Evolutionary conservation across 2,888 invertebrate genomes (phyloP).

Genomic region (Sisyra terminalis): DNA sequence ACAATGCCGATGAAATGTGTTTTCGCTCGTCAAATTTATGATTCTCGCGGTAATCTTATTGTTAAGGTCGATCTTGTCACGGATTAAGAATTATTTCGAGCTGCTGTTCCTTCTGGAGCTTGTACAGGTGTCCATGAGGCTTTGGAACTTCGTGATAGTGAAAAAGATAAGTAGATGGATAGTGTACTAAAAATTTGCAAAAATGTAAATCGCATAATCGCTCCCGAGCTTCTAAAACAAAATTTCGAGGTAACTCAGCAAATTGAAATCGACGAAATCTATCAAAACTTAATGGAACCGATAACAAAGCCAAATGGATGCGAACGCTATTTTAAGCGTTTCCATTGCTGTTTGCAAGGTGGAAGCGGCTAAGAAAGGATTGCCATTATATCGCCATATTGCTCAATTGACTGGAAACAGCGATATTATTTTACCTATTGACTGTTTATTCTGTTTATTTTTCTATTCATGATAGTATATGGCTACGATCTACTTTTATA

Average conservation of each 20-base stretch:
- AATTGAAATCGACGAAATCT: conserved; percentile 70
- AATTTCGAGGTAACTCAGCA: conserved; percentile 82
- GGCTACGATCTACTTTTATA: too few relatives aligned
- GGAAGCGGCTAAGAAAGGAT: conserved; percentile 86
- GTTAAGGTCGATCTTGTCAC: conserved; percentile 82
- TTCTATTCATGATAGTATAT: too few relatives aligned
- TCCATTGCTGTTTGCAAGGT: conserved; percentile 95
- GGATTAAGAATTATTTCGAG: conserved; percentile 71
- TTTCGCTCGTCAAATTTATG: conserved; percentile 93
- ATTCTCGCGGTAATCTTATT: conserved; percentile 98
- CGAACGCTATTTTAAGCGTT: conserved; percentile 94
- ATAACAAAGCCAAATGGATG: conserved; percentile 94
- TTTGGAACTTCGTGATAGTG: conserved; percentile 85
- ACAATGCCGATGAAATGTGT: conserved; percentile 82
- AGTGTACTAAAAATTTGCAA: conserved; percentile 85
- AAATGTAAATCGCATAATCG: conserved; percentile 72
- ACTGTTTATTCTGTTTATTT: too few relatives aligned
- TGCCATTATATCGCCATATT: conserved; percentile 84
- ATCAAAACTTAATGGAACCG: conserved; percentile 84
- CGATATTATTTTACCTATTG: conserved; percentile 81
- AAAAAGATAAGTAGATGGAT: conserved; percentile 80
- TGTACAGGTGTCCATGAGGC: conserved; percentile 98
- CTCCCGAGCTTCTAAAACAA: conserved; percentile 61
- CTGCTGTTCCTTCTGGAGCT: conserved; percentile 96
- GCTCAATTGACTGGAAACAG: conserved; percentile 88